phyloP scores from a whole-genome alignment of 2,888 invertebrate genomes.

The Sicus ferrugineus region DNA sequence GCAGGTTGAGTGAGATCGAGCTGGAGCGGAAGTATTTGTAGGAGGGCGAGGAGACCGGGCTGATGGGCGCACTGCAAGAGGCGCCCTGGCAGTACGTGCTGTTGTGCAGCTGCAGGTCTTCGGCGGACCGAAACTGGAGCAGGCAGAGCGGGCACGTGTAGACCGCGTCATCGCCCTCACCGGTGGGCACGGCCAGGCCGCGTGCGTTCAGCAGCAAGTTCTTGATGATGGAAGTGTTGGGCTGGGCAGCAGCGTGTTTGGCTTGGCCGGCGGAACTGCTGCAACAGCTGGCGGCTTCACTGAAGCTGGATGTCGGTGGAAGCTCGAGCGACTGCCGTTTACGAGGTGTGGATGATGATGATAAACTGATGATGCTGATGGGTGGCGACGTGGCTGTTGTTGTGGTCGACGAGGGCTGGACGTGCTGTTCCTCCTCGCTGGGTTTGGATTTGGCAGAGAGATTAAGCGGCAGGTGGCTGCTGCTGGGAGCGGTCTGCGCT shows the following conservation, averaged over 20 bases:
- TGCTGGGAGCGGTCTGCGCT: not conserved
- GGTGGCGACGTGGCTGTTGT: constrained; percentile 32
- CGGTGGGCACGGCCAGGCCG: constrained; percentile 64
- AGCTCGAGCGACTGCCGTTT: constrained; percentile 50
- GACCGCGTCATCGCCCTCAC: constrained; percentile 70
- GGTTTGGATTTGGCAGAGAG: constrained; percentile 53
- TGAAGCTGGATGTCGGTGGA: constrained; percentile 41
- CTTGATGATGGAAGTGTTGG: constrained; percentile 77
- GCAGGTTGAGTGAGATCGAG: constrained; percentile 69
- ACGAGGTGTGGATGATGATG: constrained; percentile 38
- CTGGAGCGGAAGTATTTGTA: constrained; percentile 69
- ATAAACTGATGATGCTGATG: too few relatives aligned
- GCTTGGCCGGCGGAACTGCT: not conserved
- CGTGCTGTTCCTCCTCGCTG: not conserved
- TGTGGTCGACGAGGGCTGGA: not conserved
- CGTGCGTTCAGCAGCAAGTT: constrained; percentile 79
- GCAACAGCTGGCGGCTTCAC: constrained; percentile 35
- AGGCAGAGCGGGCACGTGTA: constrained; percentile 81
- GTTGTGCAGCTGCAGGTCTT: constrained; percentile 82
- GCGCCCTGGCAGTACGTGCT: constrained; percentile 80
- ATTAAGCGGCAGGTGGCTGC: constrained; percentile 49
- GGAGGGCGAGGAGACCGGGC: constrained; percentile 61
- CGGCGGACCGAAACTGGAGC: constrained; percentile 80
- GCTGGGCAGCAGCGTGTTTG: constrained; percentile 59
- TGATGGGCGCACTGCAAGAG: constrained; percentile 62